Evolutionary conservation across 2,888 invertebrate genomes (phyloP).

Genomic region (Phlogophora meticulosa): DNA sequence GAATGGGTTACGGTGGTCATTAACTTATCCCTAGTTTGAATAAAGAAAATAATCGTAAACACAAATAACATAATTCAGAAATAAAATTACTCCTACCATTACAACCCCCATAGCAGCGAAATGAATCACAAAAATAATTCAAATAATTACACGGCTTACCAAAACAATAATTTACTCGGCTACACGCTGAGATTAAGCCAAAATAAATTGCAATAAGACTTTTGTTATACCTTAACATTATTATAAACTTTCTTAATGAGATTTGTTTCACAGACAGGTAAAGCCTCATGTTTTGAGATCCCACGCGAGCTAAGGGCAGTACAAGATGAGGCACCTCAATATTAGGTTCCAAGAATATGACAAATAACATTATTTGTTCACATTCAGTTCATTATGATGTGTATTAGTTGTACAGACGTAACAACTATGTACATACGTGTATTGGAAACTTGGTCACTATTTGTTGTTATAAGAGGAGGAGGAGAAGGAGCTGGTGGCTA

Average conservation of each 20-base stretch:
- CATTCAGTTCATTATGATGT: conserved; percentile 23
- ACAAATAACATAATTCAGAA: conserved; percentile 6
- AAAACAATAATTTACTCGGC: conserved; percentile 39
- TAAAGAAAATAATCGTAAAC: background rate
- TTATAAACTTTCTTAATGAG: conserved; percentile 44
- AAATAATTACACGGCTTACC: conserved; percentile 16
- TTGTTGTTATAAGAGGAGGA: conserved; percentile 33
- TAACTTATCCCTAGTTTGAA: background rate
- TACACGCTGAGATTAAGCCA: conserved; percentile 33
- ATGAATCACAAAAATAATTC: conserved; percentile 21
- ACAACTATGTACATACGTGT: conserved; percentile 47
- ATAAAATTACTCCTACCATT: background rate
- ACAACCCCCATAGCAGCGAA: background rate
- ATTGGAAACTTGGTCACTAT: conserved; percentile 27
- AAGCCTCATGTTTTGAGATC: conserved; percentile 12
- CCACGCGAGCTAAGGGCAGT: conserved; percentile 1
- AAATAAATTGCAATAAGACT: conserved; percentile 38
- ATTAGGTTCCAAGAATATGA: conserved; percentile 18
- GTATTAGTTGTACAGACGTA: conserved; percentile 32
- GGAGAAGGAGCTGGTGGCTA: too few relatives aligned
- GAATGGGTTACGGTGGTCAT: too few relatives aligned
- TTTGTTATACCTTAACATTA: conserved; percentile 31
- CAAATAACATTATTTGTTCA: conserved; percentile 32
- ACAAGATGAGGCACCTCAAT: conserved; percentile 3
- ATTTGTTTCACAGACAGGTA: conserved; percentile 20